Base-by-base conservation (phyloP, 2,797 vertebrate species). In the Peromyscus aztecus region DNA sequence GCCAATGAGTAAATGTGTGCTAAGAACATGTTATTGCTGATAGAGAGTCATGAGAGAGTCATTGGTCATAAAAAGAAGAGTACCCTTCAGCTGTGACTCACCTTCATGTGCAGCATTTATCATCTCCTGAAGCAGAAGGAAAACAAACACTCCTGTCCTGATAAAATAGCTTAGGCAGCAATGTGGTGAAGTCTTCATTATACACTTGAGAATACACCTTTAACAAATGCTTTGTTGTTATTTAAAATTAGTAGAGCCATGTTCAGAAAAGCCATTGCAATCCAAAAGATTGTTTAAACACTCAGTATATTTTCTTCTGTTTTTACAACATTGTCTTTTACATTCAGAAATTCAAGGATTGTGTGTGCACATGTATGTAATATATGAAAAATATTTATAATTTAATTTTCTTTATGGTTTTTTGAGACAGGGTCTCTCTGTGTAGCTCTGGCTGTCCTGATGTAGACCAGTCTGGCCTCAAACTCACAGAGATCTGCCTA, bases 111-210 rank as follows among this genome's bases (percentile, higher is more conserved):
- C 61, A 82, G 37, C 55, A 63, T 88, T 91, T 78, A 97, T 91
- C 91, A 61, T 90, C 94, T 76, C 75, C 75, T 94, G 96, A 91
- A 6, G 17, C 37, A 91, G 57, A 97, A 97, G 43, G 85, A 95
- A 97, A 97, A 90, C 55, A 94, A 96, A 96, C 57, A 11, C 40
- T 92, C 77, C 82, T 67, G 89, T 76, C 94, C 86, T 95, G 96
- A 90, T 29, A 23, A 93, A 94, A 93, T n/a, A n/a, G 91, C 95
- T 95, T 95, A 76, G 59, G 75, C 84, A 94, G 90, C 71, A 73
- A 71, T 91, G 61, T 84, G 65, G 83, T 89, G 27, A 80, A 19
- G 14, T 89, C 61, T 55, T 0, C 82, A 57, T 93, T 67, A 77
- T 97, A 71, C 94, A 89, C n/a, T 78, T 95, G 91, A 71, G 92